Conservation (phyloP, 1,140 invertebrate species). For the Drosophila pandora region DNA sequence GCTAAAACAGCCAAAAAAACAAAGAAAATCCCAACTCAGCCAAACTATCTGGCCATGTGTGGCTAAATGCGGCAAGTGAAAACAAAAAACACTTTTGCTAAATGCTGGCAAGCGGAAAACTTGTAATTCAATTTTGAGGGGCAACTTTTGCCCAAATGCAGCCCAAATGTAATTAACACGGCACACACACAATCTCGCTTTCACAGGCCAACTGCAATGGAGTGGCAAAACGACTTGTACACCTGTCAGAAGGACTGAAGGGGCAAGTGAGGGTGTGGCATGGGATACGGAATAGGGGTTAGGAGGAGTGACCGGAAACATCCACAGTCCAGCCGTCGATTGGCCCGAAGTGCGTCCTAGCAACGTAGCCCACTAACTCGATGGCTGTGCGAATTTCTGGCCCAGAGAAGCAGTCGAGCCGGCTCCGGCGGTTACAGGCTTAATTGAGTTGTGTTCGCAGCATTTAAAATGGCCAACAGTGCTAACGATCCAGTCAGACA, state of each 20-base stretch:
- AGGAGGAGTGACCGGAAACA: conserved; percentile 5
- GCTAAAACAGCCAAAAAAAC: conserved; percentile 23
- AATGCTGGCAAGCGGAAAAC: conserved; percentile 68
- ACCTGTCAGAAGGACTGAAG: conserved; percentile 48
- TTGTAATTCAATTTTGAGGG: conserved; percentile 75
- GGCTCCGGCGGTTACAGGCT: conserved; percentile 49
- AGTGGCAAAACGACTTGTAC: conserved; percentile 51
- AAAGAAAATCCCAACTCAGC: conserved; percentile 32
- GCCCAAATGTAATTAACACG: conserved; percentile 77
- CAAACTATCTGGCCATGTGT: conserved; percentile 46
- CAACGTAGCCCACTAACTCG: conserved; percentile 31
- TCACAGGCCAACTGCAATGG: conserved; percentile 32
- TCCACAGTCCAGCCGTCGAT: conserved; percentile 48
- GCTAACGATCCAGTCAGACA: conserved; percentile 52
- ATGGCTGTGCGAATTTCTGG: conserved; percentile 40
- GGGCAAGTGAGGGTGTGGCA: not conserved
- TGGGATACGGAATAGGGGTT: not conserved
- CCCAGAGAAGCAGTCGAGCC: conserved; percentile 11
- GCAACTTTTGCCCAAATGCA: conserved; percentile 70
- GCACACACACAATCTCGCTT: conserved; percentile 37
- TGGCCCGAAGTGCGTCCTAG: conserved; percentile 35
- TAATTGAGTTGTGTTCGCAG: conserved; percentile 78
- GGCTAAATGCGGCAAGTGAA: conserved; percentile 43
- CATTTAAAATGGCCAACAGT: conserved; percentile 73
- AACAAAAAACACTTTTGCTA: conserved; percentile 63